Conservation (phyloP, 1,140 invertebrate species). For the Bicyclus anynana region DNA sequence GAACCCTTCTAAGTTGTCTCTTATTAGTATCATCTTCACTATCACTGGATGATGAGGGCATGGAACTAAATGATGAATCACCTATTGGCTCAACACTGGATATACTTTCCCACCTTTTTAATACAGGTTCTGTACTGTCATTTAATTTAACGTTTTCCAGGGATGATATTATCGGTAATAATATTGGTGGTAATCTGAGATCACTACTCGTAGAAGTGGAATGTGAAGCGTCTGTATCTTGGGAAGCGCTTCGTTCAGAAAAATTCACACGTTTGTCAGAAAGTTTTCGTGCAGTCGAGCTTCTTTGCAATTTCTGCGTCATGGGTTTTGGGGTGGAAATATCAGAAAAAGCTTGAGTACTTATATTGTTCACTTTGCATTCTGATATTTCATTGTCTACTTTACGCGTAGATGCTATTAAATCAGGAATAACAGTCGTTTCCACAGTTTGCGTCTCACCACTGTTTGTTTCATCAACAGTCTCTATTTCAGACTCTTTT, state of each 20-base stretch:
- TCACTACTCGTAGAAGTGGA: slow-evolving; percentile 76
- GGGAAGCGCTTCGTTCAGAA: slow-evolving; percentile 75
- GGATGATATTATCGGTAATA: slow-evolving; percentile 80
- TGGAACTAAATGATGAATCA: slow-evolving; percentile 82
- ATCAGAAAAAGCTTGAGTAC: slow-evolving; percentile 32
- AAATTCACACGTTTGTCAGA: slow-evolving; percentile 71
- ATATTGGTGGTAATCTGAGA: slow-evolving; percentile 82
- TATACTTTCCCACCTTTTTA: slow-evolving; percentile 76
- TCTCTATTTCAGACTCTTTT: slow-evolving; percentile 51
- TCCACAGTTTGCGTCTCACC: slow-evolving; percentile 40
- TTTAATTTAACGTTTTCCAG: slow-evolving; percentile 67
- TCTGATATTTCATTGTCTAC: slow-evolving; percentile 43
- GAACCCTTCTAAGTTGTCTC: slow-evolving; percentile 48
- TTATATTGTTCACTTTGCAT: slow-evolving; percentile 42
- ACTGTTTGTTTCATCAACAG: slow-evolving; percentile 33
- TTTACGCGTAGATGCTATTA: slow-evolving; percentile 44
- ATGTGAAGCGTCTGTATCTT: slow-evolving; percentile 78
- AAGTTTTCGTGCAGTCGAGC: slow-evolving; percentile 56
- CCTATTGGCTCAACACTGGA: slow-evolving; percentile 82
- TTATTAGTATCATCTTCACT: slow-evolving; percentile 74
- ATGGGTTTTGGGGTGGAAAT: slow-evolving; percentile 29
- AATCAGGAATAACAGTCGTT: slow-evolving; percentile 40
- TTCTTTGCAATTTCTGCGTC: slow-evolving; percentile 53
- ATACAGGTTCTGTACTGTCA: slow-evolving; percentile 48
- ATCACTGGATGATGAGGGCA: slow-evolving; percentile 72